Conservation (phyloP, 2,888 invertebrate genomes). For the Cheilosia pagana region DNA sequence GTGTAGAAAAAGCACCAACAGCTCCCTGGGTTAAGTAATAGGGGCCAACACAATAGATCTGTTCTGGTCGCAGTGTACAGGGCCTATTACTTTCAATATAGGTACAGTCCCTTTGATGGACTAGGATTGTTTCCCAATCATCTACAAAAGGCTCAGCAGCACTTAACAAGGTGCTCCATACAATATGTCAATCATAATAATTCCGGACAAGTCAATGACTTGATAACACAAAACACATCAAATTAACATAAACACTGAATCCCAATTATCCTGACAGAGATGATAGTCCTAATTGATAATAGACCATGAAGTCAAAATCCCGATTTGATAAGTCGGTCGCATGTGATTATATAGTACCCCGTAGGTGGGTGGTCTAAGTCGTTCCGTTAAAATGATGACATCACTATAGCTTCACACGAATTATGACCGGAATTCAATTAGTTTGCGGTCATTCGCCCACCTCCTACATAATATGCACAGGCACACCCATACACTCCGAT, state of each 20-base stretch:
- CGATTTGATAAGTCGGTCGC: slow-evolving; percentile 45
- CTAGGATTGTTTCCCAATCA: no score
- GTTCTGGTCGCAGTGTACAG: no score
- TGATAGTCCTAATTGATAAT: slow-evolving; percentile 55
- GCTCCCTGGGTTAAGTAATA: no score
- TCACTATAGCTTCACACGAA: slow-evolving; percentile 46
- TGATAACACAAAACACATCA: not conserved
- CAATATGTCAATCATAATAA: not conserved
- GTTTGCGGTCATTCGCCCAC: slow-evolving; percentile 22
- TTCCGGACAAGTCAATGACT: slow-evolving; percentile 5
- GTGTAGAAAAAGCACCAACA: no score
- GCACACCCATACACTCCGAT: not conserved
- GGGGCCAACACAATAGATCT: no score
- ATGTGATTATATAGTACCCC: slow-evolving; percentile 8
- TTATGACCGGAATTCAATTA: slow-evolving; percentile 51
- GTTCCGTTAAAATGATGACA: slow-evolving; percentile 62
- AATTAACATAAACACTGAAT: slow-evolving; percentile 35
- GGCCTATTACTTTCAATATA: no score
- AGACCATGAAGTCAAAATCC: slow-evolving; percentile 30
- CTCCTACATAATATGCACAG: not conserved
- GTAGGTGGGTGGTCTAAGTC: not conserved
- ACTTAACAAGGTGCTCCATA: no score
- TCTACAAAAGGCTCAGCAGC: no score
- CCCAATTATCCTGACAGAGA: slow-evolving; percentile 27
- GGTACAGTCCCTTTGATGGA: no score